Conservation (phyloP, 1,140 invertebrate genomes). For the Pseudomyrmex sp. region DNA sequence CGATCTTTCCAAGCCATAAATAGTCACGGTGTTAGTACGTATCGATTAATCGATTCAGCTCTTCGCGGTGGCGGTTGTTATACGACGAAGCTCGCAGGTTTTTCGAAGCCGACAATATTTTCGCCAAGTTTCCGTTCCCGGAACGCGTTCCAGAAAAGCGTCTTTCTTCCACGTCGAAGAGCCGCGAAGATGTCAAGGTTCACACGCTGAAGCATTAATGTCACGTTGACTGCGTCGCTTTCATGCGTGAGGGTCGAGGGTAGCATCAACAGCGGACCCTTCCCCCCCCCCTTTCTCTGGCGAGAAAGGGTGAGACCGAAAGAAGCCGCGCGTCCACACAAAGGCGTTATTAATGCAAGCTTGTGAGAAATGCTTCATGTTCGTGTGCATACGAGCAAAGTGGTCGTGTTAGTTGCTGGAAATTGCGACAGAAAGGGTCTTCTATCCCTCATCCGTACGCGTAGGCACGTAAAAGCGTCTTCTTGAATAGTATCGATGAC, state of each 20-base stretch:
- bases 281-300: no score
- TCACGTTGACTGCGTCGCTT: slow-evolving; percentile 6
- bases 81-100: background rate
- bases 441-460: background rate
- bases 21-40: slow-evolving; percentile 17
- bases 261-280: background rate
- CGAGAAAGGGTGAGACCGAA: background rate
- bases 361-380: background rate
- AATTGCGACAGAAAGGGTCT: background rate
- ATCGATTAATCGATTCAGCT: slow-evolving; percentile 50
- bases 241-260: background rate
- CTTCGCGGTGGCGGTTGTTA: background rate
- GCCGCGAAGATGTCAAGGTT: slow-evolving; percentile 47
- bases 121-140: background rate
- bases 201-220: slow-evolving; percentile 1
- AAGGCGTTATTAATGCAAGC: slow-evolving; percentile 30
- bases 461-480: slow-evolving; percentile 13
- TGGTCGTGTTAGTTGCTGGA: background rate
- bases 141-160: no score
- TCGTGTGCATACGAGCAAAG: no score
- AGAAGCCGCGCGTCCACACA: background rate
- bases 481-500: slow-evolving; percentile 40
- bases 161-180: background rate
- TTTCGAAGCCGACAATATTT: background rate
- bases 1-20: slow-evolving; percentile 50